Conservation (phyloP, 2,113 vertebrate genomes). For the Bubo blakistoni region DNA sequence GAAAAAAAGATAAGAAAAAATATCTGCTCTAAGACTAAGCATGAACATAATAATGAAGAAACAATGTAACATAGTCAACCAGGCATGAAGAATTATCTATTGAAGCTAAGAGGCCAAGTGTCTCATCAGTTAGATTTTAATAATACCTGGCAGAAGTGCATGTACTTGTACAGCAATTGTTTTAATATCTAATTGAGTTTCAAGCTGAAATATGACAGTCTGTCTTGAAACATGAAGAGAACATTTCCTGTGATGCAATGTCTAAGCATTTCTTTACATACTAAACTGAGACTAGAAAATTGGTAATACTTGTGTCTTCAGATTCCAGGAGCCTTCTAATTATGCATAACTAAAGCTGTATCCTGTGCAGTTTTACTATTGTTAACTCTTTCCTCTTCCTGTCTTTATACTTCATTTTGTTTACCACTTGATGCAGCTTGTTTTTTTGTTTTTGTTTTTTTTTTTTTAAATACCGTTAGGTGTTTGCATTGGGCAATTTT, state of each 20-base stretch:
- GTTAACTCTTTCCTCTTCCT: conserved; percentile 10
- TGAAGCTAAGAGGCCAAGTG: conserved; percentile 38
- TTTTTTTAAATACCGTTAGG: background rate
- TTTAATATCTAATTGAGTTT: conserved; percentile 50
- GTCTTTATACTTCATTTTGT: background rate
- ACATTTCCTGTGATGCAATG: conserved; percentile 15
- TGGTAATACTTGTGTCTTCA: background rate
- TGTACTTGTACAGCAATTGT: conserved; percentile 47
- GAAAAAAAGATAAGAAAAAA: background rate
- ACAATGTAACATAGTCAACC: background rate
- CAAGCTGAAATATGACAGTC: conserved; percentile 47
- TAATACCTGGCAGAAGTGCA: conserved; percentile 47
- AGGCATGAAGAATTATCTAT: conserved; percentile 40
- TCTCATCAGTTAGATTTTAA: conserved; percentile 50
- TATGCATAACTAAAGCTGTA: background rate
- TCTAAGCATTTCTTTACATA: background rate
- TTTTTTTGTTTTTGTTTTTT: background rate
- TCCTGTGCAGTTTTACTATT: conserved; percentile 20
- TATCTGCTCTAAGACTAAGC: background rate
- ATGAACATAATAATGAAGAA: conserved; percentile 7
- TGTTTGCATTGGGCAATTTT: background rate
- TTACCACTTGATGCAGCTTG: background rate
- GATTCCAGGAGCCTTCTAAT: background rate
- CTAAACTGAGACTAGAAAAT: background rate
- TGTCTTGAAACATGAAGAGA: conserved; percentile 40